Base-by-base conservation (phyloP, 2,888 invertebrate species). In the Pyrgus malvae region DNA sequence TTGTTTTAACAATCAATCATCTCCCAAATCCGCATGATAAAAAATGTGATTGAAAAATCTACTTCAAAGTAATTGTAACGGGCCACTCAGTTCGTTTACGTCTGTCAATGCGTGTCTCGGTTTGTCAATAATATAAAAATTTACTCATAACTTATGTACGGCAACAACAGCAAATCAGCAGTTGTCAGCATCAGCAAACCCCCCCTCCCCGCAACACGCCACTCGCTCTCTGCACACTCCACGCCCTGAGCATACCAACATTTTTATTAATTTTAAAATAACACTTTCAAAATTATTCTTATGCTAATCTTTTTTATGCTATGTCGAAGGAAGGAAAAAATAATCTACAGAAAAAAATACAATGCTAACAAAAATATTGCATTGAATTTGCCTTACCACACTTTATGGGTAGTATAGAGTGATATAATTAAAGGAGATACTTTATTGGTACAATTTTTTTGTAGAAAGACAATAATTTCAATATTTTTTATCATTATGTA, bases 171-270 rank as follows among this genome's bases (percentile, higher is more conserved):
- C 87, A 87, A 83, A 78, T 83, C 88, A 83, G 87, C 86, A 82
- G 88, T 86, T 89, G 89, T 87, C 88, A 83, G 88, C 85, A 83
- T 77, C 90, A 74, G 87, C 88, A 78, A 79, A 77, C 80, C 83
- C 87, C 78, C 76, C 78, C 78, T 76, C 79, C 82, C 83, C 83
- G 81, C 80, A 82, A 70, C 80, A 81, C 72, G 82, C 83, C 82
- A 79, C 82, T 80, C 87, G 82, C 87, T 82, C 86, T 80, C 83
- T 83, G 78, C 78, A 72, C 81, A 72, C 88, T 79, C 83, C 87
- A 80, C 83, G 80, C 85, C 88, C 87, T 87, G 89, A 89, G 89
- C 88, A 88, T 85, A 88, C 85, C 85, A 87, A 88, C 86, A 87
- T 74, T 74, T 67, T 69, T 58, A 78, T 89, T 87, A 88, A 84